These are phyloP conservation scores for Pygocentrus nattereri DNA, from an alignment of 2,797 vertebrate species.

Conservation along the genomic window DNA sequence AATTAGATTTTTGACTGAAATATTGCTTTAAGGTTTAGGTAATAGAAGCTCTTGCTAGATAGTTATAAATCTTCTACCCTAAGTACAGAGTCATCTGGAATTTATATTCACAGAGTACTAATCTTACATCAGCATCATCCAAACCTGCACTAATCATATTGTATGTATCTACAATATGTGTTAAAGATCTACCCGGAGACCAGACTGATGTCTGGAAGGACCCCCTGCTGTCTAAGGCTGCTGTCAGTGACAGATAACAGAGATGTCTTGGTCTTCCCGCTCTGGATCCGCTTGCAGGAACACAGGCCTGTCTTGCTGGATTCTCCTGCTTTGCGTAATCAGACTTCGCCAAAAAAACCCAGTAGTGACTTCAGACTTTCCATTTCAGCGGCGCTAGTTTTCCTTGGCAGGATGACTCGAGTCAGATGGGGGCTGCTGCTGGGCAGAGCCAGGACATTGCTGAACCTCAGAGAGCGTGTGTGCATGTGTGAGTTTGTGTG, in stretches of 20 bases:
- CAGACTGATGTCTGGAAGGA: background rate
- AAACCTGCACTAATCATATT: background rate
- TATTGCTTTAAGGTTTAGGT: conserved; percentile 8
- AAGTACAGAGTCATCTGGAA: conserved; percentile 17
- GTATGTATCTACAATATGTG: no score
- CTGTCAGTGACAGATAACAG: conserved; percentile 55
- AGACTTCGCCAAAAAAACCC: conserved; percentile 57
- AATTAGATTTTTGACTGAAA: background rate
- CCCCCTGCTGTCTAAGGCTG: conserved; percentile 6
- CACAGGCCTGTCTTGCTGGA: conserved; percentile 54
- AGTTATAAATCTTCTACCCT: conserved; percentile 13
- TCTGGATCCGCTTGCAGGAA: conserved; percentile 50
- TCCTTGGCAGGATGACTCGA: conserved; percentile 59
- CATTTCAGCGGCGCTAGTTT: conserved; percentile 65
- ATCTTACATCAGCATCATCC: conserved; percentile 21
- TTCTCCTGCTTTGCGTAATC: conserved; percentile 63
- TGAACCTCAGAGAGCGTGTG: conserved; percentile 49
- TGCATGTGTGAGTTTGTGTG: conserved; percentile 41
- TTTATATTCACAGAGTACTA: conserved; percentile 3
- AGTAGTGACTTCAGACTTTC: conserved; percentile 67
- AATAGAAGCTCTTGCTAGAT: background rate
- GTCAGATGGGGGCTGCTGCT: conserved; percentile 53
- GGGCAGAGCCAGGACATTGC: conserved; percentile 62
- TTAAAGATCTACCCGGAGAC: background rate
- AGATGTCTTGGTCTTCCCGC: conserved; percentile 46